Base-by-base conservation (phyloP, 2,113 vertebrate species). In the Hemiscyllium ocellatum region DNA sequence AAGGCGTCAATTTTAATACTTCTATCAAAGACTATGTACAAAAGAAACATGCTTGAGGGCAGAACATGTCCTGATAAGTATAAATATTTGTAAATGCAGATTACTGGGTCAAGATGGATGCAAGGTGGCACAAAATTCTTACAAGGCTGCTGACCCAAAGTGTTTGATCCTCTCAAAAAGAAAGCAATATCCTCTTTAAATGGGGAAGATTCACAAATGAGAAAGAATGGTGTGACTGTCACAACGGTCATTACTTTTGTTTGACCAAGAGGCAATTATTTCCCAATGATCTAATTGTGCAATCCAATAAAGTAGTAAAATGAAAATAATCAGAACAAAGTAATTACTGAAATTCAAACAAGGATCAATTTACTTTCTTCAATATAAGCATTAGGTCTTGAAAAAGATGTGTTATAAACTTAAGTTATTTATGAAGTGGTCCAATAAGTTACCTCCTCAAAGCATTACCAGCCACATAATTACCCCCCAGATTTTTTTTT, bases 361-460 rank as follows among this genome's bases (percentile, higher is more conserved):
- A 95, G 94, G 94, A 95, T 72, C 94, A 95, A 95, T 95, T 95
- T 95, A 95, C 94, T 95, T 95, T 93, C 72, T 95, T 95, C 94
- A 95, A 95, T 95, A 95, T 95, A 95, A 95, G 94, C 94, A 72
- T 95, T 95, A 95, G 94, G 94, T 95, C 94, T 95, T 95, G 94
- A 95, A 95, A 94, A 95, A 95, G 69, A 95, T 95, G 69, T 72
- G 94, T 69, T 95, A 72, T 95, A 95, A 93, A 93, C 89, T 93
- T 93, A 93, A 95, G 68, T 95, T 95, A 95, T 95, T 95, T 95
- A 95, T 72, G 69, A 95, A 95, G 94, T 95, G 94, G 94, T 95
- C 94, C 94, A 95, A 95, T 95, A 95, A 95, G 94, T 95, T 95
- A 95, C 94, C 94, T 95, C 94, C 94, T 95, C 94, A 95, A 95